Conservation (phyloP, 23 tunicate species). For the Botrylloides violaceus region DNA sequence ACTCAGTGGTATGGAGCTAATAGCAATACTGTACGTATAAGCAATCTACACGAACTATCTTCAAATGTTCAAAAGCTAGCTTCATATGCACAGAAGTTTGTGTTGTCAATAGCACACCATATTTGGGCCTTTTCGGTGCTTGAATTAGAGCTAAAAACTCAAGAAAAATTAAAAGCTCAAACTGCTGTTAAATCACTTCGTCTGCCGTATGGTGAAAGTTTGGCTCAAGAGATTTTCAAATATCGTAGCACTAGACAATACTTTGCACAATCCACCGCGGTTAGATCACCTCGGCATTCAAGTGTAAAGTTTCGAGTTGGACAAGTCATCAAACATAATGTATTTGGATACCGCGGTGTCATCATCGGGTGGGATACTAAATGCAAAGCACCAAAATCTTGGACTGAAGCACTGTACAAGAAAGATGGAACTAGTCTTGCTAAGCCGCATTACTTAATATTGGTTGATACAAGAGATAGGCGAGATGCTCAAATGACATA, state of each 20-base stretch:
- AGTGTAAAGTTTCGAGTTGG: conserved; percentile 65
- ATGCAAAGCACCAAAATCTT: conserved; percentile 73
- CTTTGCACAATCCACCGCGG: conserved; percentile 32
- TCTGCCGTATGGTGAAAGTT: conserved; percentile 21
- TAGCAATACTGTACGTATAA: conserved; percentile 5
- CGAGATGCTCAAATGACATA: conserved; percentile 44
- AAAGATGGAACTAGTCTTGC: conserved; percentile 14
- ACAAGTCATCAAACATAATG: conserved; percentile 66
- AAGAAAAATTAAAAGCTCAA: not conserved
- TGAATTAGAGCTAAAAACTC: conserved; percentile 6
- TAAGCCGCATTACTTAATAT: conserved; percentile 53
- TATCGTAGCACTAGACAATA: conserved; percentile 29
- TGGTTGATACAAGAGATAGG: conserved; percentile 59
- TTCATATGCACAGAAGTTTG: not conserved
- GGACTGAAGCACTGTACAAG: conserved; percentile 50
- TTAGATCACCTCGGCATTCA: conserved; percentile 31
- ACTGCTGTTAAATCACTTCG: not conserved
- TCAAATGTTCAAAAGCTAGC: not conserved
- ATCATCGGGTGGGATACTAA: conserved; percentile 86
- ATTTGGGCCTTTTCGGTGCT: not conserved
- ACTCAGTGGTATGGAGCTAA: conserved; percentile 34
- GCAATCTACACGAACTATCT: conserved; percentile 8
- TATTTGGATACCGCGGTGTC: conserved; percentile 76
- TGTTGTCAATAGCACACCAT: not conserved
- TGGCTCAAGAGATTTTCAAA: conserved; percentile 61